Base-by-base conservation (phyloP, 2,797 vertebrate genomes). In the Eulemur albifrons region DNA sequence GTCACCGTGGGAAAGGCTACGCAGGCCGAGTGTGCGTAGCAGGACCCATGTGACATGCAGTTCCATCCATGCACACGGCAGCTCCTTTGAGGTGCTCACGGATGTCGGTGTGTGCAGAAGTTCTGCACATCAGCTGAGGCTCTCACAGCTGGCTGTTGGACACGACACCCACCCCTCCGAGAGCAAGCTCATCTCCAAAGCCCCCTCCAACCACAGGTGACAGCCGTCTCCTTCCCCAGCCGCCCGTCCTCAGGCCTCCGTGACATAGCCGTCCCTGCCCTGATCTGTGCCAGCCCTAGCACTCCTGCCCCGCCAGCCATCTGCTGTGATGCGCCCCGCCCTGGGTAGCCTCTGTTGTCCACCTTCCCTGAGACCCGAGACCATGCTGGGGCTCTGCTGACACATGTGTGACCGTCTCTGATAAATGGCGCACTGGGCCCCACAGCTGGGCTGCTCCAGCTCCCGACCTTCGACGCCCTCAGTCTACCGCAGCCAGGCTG, bases 381-480 rank as follows among this genome's bases (percentile, higher is more conserved):
- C 18, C 7, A 30, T 0, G 0, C 4, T 14, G 43, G 75, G 18
- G n/a, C 27, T 35, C 40, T 35, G 3, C 43, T 14, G 54, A 73
- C 32, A 20, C 11, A 18, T 15, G 15, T 23, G 40, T 45, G 43
- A 30, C 23, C 23, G 3, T 7, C 7, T 32, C 4, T 43, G 57
- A 30, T 18, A 67, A 18, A 67, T 30, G 40, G 75, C 11, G 12
- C 6, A 12, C 23, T 67, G 21, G 21, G 43, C 5, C 57, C 89
- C 75, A 0, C 13, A 59, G 59, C 7, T 14, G 57, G 21, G 48
- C 32, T 43, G 30, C 25, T 50, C 20, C 43, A 0, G 2, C 30
- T 2, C 27, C 40, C 9, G n/a, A 54, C 23, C 18, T 3, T 77
- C 12, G 3, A 2, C 8, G 9, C 2, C 27, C 5, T 32, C 12